phyloP scores from a whole-genome alignment of 2,113 vertebrate species.

The Leptobrachium ailaonicum region DNA sequence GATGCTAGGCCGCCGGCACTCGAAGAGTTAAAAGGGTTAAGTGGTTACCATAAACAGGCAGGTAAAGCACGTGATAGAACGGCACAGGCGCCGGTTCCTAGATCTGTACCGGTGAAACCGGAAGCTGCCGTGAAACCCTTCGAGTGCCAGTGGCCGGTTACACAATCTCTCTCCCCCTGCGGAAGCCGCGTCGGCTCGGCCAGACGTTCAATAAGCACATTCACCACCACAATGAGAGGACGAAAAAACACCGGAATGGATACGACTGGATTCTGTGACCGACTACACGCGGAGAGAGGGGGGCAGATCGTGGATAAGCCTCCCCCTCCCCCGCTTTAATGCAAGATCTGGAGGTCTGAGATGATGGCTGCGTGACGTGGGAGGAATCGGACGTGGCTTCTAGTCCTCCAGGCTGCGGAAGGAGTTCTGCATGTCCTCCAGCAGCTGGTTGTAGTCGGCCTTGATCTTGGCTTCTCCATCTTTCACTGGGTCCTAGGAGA shows the following conservation, averaged over 20 bases:
- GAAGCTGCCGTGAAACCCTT: neutral
- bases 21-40: neutral
- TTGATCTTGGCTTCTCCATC: conserved; percentile 95
- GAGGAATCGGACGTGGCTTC: conserved; percentile 55
- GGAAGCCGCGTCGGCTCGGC: conserved; percentile 46
- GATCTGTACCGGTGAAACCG: neutral
- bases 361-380: conserved; percentile 61
- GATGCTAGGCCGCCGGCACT: neutral
- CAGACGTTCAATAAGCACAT: conserved; percentile 54
- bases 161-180: conserved; percentile 51
- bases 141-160: neutral
- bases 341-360: conserved; percentile 63
- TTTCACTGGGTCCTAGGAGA: conserved; percentile 87
- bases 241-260: conserved; percentile 59
- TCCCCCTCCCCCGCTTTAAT: conserved; percentile 66
- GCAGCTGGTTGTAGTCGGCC: conserved; percentile 86
- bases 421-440: conserved; percentile 96
- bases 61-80: too few species aligned
- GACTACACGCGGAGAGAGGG: conserved; percentile 59
- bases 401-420: conserved; percentile 97
- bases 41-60: neutral
- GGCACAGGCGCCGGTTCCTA: too few species aligned
- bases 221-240: conserved; percentile 50
- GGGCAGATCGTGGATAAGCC: conserved; percentile 58
- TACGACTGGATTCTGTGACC: conserved; percentile 63